Evolutionary conservation across 1,140 invertebrate species (phyloP).

Genomic region (Aphis gossypii): DNA sequence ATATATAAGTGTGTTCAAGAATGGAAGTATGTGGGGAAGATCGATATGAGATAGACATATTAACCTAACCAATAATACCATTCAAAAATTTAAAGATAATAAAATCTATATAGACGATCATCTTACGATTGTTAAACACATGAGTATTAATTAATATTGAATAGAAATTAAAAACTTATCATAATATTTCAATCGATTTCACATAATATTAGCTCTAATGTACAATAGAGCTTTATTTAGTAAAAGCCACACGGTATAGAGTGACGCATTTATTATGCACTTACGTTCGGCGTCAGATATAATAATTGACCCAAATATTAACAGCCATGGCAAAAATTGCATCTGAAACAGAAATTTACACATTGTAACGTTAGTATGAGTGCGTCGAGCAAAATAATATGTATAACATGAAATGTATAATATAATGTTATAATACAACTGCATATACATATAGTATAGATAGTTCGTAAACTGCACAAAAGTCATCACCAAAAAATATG

Average conservation of each 20-base stretch:
- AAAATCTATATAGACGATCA: not conserved
- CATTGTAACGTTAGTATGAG: not conserved
- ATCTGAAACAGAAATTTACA: slow-evolving; percentile 39
- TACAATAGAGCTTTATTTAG: not conserved
- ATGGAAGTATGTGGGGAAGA: not conserved
- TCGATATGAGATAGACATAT: not conserved
- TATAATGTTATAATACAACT: not conserved
- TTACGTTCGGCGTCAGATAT: slow-evolving; percentile 47
- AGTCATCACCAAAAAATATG: not conserved
- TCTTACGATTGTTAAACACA: not conserved
- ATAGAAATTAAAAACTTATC: not conserved
- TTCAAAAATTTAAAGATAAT: not conserved
- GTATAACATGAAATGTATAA: not conserved
- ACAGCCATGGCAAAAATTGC: slow-evolving; percentile 33
- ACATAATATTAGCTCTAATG: not conserved
- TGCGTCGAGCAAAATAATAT: not conserved
- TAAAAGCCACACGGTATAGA: not conserved
- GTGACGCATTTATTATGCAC: not conserved
- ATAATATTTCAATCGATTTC: not conserved
- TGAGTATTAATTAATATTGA: not conserved
- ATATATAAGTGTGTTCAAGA: not conserved
- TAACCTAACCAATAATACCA: not conserved
- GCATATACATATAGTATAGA: not conserved
- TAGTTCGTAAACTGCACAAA: not conserved
- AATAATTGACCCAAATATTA: slow-evolving; percentile 15